phyloP scores from a whole-genome alignment of 2,888 invertebrate genomes.

The Monoplex corrugatus region DNA sequence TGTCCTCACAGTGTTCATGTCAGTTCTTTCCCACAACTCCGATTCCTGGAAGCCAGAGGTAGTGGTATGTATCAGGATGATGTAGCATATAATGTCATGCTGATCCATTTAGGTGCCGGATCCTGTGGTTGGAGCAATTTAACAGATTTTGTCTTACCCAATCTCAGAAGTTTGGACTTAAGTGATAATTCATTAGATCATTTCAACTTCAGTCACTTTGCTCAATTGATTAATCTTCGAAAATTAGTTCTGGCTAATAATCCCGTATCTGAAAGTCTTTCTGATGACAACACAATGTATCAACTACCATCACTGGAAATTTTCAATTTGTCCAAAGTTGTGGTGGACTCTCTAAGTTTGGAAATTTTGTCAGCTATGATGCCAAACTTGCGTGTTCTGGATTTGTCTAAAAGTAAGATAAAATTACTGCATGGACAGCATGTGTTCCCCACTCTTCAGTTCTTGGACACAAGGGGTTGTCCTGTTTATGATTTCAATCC shows the following conservation, averaged over 20 bases:
- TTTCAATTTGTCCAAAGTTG: neutral
- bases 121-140: neutral
- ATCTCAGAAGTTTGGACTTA: constrained; percentile 4
- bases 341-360: neutral
- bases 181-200: neutral
- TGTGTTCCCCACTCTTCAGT: neutral
- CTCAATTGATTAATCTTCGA: neutral
- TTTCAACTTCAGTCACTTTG: neutral
- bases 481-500: neutral
- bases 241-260: neutral
- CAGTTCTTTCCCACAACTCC: neutral
- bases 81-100: neutral
- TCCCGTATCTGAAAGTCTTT: neutral
- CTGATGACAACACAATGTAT: no score
- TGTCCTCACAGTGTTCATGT: neutral
- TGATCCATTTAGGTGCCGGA: neutral
- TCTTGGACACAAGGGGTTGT: neutral
- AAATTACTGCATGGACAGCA: neutral
- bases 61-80: neutral
- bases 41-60: neutral
- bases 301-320: neutral
- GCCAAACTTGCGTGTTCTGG: neutral
- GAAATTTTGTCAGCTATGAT: neutral
- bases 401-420: neutral
- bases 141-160: neutral